Evolutionary conservation across 1,140 invertebrate species (phyloP).

Genomic region (Drosophila repletoides): DNA sequence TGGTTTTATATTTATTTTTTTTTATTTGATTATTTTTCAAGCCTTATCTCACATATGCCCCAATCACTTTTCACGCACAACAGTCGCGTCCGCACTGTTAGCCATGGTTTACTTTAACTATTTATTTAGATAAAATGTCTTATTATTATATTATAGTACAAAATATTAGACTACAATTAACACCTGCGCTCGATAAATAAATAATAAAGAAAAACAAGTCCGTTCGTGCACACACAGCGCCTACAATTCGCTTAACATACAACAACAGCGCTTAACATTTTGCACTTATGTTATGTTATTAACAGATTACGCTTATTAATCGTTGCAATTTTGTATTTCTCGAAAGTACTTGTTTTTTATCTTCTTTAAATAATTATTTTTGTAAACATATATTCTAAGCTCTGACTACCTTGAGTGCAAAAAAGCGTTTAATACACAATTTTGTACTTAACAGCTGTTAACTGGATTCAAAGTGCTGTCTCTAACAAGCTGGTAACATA

Average conservation of each 20-base stretch:
- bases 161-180: too few relatives aligned
- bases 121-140: too few relatives aligned
- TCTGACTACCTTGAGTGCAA: too few relatives aligned
- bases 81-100: not conserved
- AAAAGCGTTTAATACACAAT: too few relatives aligned
- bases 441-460: too few relatives aligned
- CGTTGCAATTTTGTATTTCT: too few relatives aligned
- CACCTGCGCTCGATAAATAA: slow-evolving; percentile 8
- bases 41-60: not conserved
- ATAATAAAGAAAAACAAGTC: slow-evolving; percentile 20
- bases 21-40: not conserved
- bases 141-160: not conserved
- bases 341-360: too few relatives aligned
- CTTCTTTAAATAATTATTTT: too few relatives aligned
- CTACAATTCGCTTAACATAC: slow-evolving; percentile 4
- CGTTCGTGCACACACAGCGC: not conserved
- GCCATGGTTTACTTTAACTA: not conserved
- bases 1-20: slow-evolving; percentile 27
- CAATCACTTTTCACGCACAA: not conserved
- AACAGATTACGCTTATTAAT: not conserved
- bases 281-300: slow-evolving; percentile 1
- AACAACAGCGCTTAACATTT: slow-evolving; percentile 2
- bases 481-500: too few relatives aligned
- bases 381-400: too few relatives aligned
- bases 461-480: too few relatives aligned